A percentile compares a stretch with the other conserved stretches of the same genome.
phyloP scores from a whole-genome alignment of 2,797 vertebrate genomes.

The Pseudochaenichthys georgianus region DNA sequence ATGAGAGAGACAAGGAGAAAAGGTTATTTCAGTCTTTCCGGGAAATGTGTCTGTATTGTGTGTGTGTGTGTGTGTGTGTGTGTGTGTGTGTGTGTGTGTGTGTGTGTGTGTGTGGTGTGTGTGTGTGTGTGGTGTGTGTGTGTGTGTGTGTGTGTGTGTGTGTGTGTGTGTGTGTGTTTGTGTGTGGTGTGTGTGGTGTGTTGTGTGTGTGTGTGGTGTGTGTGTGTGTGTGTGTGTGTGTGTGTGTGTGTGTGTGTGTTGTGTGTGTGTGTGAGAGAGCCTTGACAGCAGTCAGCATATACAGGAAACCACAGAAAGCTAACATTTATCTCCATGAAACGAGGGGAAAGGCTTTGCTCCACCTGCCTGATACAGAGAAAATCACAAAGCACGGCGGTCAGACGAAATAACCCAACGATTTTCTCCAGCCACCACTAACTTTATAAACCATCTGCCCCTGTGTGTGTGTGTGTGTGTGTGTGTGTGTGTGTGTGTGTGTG shows the following conservation, averaged over 20 bases:
- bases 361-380: slow-evolving; percentile 74
- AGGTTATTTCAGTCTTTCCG: slow-evolving; percentile 67
- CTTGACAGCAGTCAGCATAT: slow-evolving; percentile 66
- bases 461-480: slow-evolving; percentile 61
- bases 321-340: slow-evolving; percentile 83
- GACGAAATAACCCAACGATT: slow-evolving; percentile 71
- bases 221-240: no score
- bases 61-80: slow-evolving; percentile 20
- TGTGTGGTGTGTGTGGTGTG: no score
- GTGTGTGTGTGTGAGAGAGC: no score
- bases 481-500: slow-evolving; percentile 67
- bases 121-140: no score
- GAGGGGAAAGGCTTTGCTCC: slow-evolving; percentile 71
- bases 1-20: slow-evolving; percentile 52
- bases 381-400: slow-evolving; percentile 73
- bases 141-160: no score
- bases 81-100: slow-evolving; percentile 8
- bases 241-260: no score
- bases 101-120: no score
- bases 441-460: slow-evolving; percentile 70
- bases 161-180: no score
- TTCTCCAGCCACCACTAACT: slow-evolving; percentile 73
- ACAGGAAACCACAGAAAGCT: slow-evolving; percentile 80
- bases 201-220: no score
- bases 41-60: slow-evolving; percentile 61